Conservation (phyloP, 2,888 invertebrate genomes). For the Monoplex corrugatus region DNA sequence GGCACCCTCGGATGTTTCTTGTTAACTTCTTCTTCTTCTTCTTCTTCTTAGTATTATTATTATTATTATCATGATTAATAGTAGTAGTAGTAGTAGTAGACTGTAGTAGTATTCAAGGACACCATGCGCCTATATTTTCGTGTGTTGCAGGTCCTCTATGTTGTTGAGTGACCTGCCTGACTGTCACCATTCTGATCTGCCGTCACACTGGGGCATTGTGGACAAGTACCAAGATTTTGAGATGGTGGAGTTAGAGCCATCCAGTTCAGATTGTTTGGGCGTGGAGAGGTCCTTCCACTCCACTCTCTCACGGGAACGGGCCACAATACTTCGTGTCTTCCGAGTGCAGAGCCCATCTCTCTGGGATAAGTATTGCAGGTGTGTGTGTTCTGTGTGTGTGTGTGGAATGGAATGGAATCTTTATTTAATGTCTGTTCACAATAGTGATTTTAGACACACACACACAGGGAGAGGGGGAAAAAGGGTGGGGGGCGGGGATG, state of each 20-base stretch:
- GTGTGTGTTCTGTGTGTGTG: no score
- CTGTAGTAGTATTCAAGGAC: no score
- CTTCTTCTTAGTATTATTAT: neutral
- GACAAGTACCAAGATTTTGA: slow-evolving; percentile 40
- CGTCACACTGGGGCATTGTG: neutral
- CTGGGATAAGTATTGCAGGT: slow-evolving; percentile 44
- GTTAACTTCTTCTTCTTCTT: no score
- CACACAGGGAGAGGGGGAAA: no score
- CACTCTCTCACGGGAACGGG: neutral
- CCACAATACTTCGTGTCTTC: slow-evolving; percentile 26
- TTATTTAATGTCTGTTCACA: no score
- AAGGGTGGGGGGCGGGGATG: no score
- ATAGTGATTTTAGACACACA: no score
- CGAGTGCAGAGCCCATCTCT: slow-evolving; percentile 34
- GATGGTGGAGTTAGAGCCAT: slow-evolving; percentile 8
- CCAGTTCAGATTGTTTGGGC: slow-evolving; percentile 21
- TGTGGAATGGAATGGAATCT: no score
- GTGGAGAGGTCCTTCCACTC: slow-evolving; percentile 21
- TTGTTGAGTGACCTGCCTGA: slow-evolving; percentile 18
- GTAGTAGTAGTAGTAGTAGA: no score
- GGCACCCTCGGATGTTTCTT: no score
- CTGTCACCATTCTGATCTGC: neutral
- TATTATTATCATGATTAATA: no score
- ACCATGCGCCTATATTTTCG: neutral
- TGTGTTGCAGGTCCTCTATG: slow-evolving; percentile 14